Evolutionary conservation across 2,113 vertebrate genomes (phyloP), one percentile per base, ranked within the genome.

Genomic region (Dipodomys spectabilis): DNA sequence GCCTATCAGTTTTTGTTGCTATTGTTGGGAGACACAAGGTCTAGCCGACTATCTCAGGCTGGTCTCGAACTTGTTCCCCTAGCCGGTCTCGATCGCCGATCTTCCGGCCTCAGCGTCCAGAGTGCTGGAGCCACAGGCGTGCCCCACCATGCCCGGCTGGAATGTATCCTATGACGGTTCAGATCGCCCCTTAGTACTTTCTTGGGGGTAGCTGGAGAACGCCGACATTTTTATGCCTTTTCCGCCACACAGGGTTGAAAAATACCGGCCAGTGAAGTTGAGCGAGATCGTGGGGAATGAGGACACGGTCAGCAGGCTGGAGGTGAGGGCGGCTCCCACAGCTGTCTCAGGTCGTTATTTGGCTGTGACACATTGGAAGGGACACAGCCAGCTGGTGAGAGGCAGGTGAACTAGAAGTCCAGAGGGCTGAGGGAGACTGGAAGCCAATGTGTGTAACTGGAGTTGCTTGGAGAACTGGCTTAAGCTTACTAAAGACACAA

Each of bases 251-350:
- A 99, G 99, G 99, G 99, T 99, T 88, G 99, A 99, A 97, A 99
- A 99, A 86, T 99, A 99, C 96, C 98, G 99, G 67, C 99, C 99
- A 3, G 3, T 99, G 90, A 99, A 99, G 88, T 96, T 99, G 39
- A 98, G 95, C 0, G 98, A 99, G 95, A 98, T 99, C 39, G 99
- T 99, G 2, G 99, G 99, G 35, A 99, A 99, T 95, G 99, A 99
- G 97, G 99, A 99, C 73, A 99, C 99, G 0, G 98, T 99, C 86
- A 99, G 99, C 98, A 98, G 99, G n/a, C 84, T 99, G 96, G 99
- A 99, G 98, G 99, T 99, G 77, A 77, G 98, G 96, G 77, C 0
- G 16, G 53, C 68, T 64, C 49, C 5, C n/a, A 8, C 7, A 7
- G 6, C 1, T 10, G 3, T 2, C 45, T 64, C 49, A 8, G 7